Base-by-base conservation (phyloP, 2,113 vertebrate genomes). In the Candoia aspera region DNA sequence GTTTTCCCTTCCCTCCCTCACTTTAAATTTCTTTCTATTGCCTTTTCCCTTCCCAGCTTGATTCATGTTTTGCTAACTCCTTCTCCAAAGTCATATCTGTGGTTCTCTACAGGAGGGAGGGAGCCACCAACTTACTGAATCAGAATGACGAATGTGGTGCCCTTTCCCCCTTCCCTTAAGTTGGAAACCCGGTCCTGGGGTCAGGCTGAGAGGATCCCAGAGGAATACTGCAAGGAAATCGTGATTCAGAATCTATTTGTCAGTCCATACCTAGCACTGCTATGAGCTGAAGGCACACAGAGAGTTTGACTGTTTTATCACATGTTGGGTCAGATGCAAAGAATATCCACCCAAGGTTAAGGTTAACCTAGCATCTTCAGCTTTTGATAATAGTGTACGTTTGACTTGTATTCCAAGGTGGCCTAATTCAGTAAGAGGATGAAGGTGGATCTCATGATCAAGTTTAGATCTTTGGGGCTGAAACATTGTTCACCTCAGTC, bases 371-470 rank as follows among this genome's bases (percentile, higher is more conserved):
- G 86, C 87, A 83, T 0, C 0, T 88, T 88, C 90, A 92, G 86
- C 58, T 89, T 21, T 53, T 62, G 8, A 55, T 2, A 11, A 91
- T 93, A 42, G 23, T 5, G 58, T 24, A 8, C 46, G 49, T 58
- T 88, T 46, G 1, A 46, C 42, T 26, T 88, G 10, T 46, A 24
- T 62, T 87, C 88, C 86, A 91, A 93, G 46, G 2, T 60, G 59
- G 92, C 0, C 0, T 94, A 93, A 93, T 92, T 94, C 88, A 24
- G 54, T 59, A 93, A 87, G 33, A 4, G 86, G 0, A 0, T 64
- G 92, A 94, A 62, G n/a, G 49, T 55, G 93, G 90, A 93, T 89
- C 46, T 90, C 89, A 86, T 60, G 33, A 94, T 93, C 64, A 23
- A 0, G 90, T 90, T 1, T 29, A 68, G 94, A 73, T 42, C 54